Evolutionary conservation across 1,140 invertebrate species (phyloP).

Genomic region (Papilio dardanus): DNA sequence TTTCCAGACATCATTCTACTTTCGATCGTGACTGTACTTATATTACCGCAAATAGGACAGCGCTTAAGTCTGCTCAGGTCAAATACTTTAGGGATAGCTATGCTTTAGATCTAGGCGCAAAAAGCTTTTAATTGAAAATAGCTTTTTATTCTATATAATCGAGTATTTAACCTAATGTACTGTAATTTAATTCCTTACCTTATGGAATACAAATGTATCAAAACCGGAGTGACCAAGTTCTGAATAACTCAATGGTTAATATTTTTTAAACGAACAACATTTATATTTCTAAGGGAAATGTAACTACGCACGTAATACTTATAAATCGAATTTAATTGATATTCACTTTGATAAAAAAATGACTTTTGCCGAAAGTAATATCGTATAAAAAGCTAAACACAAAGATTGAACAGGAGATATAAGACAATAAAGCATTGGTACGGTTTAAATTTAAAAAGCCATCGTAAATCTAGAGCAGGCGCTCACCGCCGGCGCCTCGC

Average conservation of each 20-base stretch:
- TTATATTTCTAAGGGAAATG: no score
- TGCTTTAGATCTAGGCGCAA: no score
- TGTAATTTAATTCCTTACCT: no score
- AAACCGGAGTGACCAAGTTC: background rate
- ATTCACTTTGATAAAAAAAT: background rate
- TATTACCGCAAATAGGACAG: background rate
- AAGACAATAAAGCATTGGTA: constrained; percentile 23
- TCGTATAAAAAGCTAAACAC: background rate
- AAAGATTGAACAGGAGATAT: constrained; percentile 17
- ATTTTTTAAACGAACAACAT: no score
- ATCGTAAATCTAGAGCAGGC: constrained; percentile 35
- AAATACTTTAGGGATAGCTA: background rate
- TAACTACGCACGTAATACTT: background rate
- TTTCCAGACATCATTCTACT: background rate
- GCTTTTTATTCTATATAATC: no score
- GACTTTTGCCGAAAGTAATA: background rate
- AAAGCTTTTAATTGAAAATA: no score
- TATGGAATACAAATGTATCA: background rate
- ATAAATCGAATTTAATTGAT: background rate
- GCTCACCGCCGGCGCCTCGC: constrained; percentile 33
- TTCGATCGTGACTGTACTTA: background rate
- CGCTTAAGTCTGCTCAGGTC: background rate
- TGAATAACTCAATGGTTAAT: no score
- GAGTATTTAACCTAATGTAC: no score
- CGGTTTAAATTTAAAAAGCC: constrained; percentile 37